Evolutionary conservation across 1,140 invertebrate species (phyloP), one percentile per base, ranked within the genome.

Genomic region (Drosophila pseudoananassae): DNA sequence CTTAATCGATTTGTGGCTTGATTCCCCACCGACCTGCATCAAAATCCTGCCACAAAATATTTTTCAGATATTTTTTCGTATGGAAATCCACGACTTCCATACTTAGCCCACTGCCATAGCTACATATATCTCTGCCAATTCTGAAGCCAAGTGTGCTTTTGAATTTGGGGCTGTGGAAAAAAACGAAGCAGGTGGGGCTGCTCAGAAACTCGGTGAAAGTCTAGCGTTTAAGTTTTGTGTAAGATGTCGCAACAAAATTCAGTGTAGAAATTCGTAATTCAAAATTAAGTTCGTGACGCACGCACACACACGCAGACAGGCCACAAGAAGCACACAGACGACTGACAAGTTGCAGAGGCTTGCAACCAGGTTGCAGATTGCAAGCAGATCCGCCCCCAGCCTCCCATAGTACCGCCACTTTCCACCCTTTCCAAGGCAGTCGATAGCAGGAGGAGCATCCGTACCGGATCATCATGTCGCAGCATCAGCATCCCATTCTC

Each of bases 161-260:
- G 7, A n/a, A 31, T 36, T 33, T 33, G 0, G 43, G 12, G 9
- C 43, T 46, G 17, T 20, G 15, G 1, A 6, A 20, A 9, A 10
- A 36, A 36, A n/a, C 33, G 33, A 36, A 36, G 33, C 33, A 36
- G 33, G 12, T 36, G 33, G 33, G 33, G 4, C 33, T 36, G 59
- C 36, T 60, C 20, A 83, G 29, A 63, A 38, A 51, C 51, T 43
- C 58, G 78, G 76, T 83, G 57, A 58, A 76, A 76, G 79, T 83
- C 60, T 52, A 72, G 53, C 58, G 58, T 79, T 73, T 57, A 56
- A 76, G 58, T 84, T 79, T 64, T 84, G 38, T 85, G 76, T 85
- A 79, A 76, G 59, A 84, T 84, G 80, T 84, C 40, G 51, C 54
- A 69, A 54, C 51, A 76, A 85, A 85, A 84, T 76, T 79, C 53